Evolutionary conservation across 53 echinoderm and acorn worm genomes (phyloP).

Genomic region (Henricia sp.): DNA sequence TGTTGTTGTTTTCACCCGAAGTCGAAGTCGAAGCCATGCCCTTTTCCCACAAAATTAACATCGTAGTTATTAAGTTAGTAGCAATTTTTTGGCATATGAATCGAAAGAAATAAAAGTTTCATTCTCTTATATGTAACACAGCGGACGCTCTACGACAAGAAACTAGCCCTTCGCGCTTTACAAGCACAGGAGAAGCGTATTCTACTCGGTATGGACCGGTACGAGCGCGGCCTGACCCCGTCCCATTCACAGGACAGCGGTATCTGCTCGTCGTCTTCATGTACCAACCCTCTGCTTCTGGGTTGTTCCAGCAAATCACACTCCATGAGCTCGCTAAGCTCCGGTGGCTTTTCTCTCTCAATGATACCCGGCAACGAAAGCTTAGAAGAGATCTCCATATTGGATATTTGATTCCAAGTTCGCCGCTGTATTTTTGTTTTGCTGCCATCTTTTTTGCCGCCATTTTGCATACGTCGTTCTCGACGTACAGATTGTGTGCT

Average conservation of each 20-base stretch:
- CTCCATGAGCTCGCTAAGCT: conserved; percentile 83
- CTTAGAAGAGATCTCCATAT: conserved; percentile 81
- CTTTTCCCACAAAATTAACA: too few relatives aligned
- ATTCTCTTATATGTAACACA: too few relatives aligned
- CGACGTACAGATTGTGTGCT: too few relatives aligned
- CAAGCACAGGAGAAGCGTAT: conserved; percentile 86
- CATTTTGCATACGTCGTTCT: too few relatives aligned
- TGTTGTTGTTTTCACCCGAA: too few relatives aligned
- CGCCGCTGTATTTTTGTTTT: too few relatives aligned
- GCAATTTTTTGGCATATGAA: too few relatives aligned
- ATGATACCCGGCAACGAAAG: conserved; percentile 92
- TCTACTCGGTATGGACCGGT: conserved; percentile 66
- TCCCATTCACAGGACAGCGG: conserved; percentile 88
- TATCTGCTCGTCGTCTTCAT: conserved; percentile 64
- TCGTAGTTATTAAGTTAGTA: too few relatives aligned
- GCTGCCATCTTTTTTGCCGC: too few relatives aligned
- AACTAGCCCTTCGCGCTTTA: conserved; percentile 83
- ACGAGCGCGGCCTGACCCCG: conserved; percentile 71
- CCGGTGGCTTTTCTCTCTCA: conserved; percentile 85
- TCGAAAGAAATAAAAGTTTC: too few relatives aligned
- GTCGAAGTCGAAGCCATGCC: too few relatives aligned
- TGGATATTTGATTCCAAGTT: conserved; percentile 88
- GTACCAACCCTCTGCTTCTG: conserved; percentile 61
- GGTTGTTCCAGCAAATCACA: conserved; percentile 72
- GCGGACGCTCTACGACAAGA: conserved; percentile 92